A percentile compares a stretch with the other conserved stretches of the same genome.
These are phyloP conservation scores for Hyperoodon ampullatus DNA, from an alignment of 2,113 vertebrate species.

Conservation along the genomic window DNA sequence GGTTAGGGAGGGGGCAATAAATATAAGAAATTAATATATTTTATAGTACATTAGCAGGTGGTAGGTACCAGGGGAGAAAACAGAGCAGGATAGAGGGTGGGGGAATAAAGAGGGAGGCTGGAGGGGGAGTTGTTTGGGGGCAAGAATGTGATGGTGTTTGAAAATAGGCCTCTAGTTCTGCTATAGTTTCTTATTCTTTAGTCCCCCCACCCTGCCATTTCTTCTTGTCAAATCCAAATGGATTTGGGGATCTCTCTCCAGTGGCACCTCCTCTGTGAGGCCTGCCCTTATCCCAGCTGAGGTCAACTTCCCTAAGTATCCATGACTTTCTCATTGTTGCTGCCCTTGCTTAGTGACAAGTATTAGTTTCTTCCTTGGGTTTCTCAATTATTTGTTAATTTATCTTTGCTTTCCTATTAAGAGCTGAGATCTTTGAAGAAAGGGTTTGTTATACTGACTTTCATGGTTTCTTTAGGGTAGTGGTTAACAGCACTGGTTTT, in stretches of 20 bases:
- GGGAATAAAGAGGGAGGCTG: neutral
- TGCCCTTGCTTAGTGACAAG: neutral
- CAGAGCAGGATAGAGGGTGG: neutral
- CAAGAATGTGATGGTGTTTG: neutral
- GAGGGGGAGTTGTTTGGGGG: rapidly evolving
- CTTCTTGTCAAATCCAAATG: neutral
- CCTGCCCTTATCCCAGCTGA: neutral
- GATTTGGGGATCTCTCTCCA: neutral
- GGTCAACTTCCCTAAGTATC: neutral
- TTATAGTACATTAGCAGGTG: neutral
- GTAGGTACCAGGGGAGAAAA: neutral
- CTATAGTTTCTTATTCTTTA: neutral
- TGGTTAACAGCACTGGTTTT: neutral
- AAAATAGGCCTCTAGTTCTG: neutral
- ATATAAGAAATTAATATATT: neutral
- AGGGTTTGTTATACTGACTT: neutral
- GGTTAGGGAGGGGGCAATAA: neutral
- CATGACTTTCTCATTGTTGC: neutral
- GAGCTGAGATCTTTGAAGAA: neutral
- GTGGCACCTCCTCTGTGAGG: neutral
- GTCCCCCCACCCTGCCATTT: neutral
- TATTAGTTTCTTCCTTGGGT: neutral
- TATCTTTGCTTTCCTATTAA: neutral
- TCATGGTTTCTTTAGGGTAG: neutral
- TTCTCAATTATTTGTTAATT: neutral